Evolutionary conservation across 2,888 invertebrate genomes (phyloP), one percentile per base, ranked within the genome.

Genomic region (Ischnura elegans): DNA sequence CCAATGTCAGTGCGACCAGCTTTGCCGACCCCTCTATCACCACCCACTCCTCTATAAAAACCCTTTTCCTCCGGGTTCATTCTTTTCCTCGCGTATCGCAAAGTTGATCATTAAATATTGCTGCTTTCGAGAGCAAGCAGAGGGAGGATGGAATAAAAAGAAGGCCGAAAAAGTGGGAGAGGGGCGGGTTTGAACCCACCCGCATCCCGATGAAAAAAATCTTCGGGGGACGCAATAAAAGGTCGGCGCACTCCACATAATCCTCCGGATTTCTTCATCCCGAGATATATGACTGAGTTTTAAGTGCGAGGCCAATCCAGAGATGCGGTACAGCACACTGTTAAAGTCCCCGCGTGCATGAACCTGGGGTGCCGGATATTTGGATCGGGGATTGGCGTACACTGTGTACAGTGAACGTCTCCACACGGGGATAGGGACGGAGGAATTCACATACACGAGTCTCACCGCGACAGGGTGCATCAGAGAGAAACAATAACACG

Each of bases 21-120:
- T 36, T 36, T 25, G 2, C 61, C 6, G 21, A 61, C 61, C 10
- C 36, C 76, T 10, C 36, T 76, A 29, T 10, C 8, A 8, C 76
- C 8, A 6, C n/a, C n/a, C 61, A 4, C 8, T n/a, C 3, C n/a
- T n/a, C 61, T 36, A 13, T 10, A 10, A 76, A 76, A 36, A 76
- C 10, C n/a, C 21, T 25, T 36, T 36, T 66, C 21, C 66, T 76
- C 76, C n/a, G n/a, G n/a, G n/a, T 76, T 36, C 36, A 76, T 76
- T 36, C 76, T 36, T 76, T 36, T 76, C 76, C 76, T n/a, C n/a
- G 51, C 76, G 13, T 76, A 76, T 76, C 76, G 29, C 76, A 76
- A 36, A 76, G 76, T 76, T 76, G 36, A 76, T 76, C 76, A 76
- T 76, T 76, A 76, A 76, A 76, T 76, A 76, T 76, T 76, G 76